Conservation (phyloP, 2,113 vertebrate species). For the Upupa epops region DNA sequence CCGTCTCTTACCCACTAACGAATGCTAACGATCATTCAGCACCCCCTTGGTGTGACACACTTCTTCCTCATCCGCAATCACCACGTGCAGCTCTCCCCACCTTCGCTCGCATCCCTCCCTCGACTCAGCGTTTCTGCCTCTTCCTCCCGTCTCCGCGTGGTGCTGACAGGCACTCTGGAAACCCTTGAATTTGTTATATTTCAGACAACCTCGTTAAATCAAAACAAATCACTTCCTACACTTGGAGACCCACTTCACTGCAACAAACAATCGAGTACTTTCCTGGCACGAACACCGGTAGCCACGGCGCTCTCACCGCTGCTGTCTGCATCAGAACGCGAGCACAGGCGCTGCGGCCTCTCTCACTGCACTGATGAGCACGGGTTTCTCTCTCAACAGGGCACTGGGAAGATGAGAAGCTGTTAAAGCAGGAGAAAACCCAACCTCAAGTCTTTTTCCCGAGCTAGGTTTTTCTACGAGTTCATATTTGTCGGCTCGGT, state of each 20-base stretch:
- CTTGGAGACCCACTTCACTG: neutral
- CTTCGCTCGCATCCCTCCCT: neutral
- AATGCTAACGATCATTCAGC: neutral
- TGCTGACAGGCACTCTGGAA: neutral
- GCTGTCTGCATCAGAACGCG: neutral
- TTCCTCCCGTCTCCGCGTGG: neutral
- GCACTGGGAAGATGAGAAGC: neutral
- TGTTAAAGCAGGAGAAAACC: neutral
- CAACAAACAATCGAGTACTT: neutral
- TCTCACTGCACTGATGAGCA: neutral
- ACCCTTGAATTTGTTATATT: neutral
- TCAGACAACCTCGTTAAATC: constrained; percentile 9
- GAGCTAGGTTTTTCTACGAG: neutral
- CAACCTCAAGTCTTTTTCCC: neutral
- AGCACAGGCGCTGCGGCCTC: neutral
- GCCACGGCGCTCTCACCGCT: neutral
- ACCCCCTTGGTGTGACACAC: neutral
- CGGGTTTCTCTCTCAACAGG: neutral
- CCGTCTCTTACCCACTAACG: neutral
- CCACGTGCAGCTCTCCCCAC: neutral
- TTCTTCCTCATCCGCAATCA: neutral
- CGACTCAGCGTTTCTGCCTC: neutral
- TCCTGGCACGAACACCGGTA: neutral
- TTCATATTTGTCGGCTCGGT: neutral
- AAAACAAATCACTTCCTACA: constrained; percentile 24